Evolutionary conservation across 2,113 vertebrate genomes (phyloP).

Genomic region (Merops nubicus): DNA sequence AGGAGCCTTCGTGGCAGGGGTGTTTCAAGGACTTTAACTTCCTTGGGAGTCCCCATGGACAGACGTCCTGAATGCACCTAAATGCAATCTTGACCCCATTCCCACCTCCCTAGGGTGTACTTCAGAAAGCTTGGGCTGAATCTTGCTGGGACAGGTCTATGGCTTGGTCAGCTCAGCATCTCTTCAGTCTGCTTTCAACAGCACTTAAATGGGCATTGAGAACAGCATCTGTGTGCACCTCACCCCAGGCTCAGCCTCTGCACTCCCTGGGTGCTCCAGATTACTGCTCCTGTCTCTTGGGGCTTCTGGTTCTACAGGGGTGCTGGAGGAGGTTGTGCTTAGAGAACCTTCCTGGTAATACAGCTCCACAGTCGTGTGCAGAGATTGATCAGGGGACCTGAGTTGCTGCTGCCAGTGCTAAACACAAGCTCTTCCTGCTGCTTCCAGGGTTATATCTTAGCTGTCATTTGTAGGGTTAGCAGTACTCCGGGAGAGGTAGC

Average conservation of each 20-base stretch:
- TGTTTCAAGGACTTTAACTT: neutral
- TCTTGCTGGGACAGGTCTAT: neutral
- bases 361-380: rapidly evolving
- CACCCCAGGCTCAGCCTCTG: neutral
- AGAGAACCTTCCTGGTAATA: neutral
- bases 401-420: neutral
- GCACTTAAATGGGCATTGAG: neutral
- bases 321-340: neutral
- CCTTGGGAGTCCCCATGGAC: no score
- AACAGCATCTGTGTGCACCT: neutral
- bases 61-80: neutral
- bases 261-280: neutral
- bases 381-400: neutral
- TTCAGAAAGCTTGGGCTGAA: neutral
- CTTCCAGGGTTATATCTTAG: neutral
- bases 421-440: neutral
- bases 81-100: rapidly evolving
- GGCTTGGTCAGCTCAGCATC: neutral
- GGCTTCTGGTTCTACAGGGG: neutral
- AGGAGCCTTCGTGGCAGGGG: neutral
- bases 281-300: neutral
- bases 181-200: neutral
- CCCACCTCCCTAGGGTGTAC: neutral
- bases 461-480: neutral
- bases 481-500: neutral